Conservation (phyloP, 2,113 vertebrate species). For the Microcebus lehilahytsara region DNA sequence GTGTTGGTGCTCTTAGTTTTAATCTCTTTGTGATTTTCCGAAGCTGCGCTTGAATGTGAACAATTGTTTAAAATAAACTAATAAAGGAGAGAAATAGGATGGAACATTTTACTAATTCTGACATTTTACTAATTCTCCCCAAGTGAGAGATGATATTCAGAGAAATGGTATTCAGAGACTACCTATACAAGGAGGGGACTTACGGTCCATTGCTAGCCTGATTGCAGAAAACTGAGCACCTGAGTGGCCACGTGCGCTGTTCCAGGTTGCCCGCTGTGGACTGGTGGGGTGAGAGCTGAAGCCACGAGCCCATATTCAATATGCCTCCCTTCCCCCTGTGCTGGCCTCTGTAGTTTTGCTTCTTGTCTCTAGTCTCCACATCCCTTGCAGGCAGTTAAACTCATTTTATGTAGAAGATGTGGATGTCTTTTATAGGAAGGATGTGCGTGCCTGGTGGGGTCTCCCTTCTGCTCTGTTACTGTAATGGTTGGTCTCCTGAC, state of each 20-base stretch:
- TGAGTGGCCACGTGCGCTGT: too few species aligned
- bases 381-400: neutral
- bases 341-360: neutral
- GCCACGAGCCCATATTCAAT: neutral
- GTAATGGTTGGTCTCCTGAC: neutral
- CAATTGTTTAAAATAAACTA: neutral
- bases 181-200: neutral
- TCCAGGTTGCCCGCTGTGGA: neutral
- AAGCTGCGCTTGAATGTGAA: neutral
- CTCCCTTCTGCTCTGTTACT: neutral
- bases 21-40: neutral
- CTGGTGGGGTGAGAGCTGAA: too few species aligned
- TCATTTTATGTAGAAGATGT: neutral
- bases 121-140: too few species aligned
- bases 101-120: neutral
- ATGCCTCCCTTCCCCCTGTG: neutral
- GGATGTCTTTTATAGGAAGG: neutral
- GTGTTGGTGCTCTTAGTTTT: neutral
- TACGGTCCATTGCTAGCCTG: neutral
- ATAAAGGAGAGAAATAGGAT: neutral
- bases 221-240: neutral
- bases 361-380: neutral
- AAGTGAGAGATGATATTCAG: neutral
- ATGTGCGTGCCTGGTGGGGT: fast-evolving
- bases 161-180: neutral